Base-by-base conservation (phyloP, 2,888 invertebrate genomes). In the Tortricodes alternella region DNA sequence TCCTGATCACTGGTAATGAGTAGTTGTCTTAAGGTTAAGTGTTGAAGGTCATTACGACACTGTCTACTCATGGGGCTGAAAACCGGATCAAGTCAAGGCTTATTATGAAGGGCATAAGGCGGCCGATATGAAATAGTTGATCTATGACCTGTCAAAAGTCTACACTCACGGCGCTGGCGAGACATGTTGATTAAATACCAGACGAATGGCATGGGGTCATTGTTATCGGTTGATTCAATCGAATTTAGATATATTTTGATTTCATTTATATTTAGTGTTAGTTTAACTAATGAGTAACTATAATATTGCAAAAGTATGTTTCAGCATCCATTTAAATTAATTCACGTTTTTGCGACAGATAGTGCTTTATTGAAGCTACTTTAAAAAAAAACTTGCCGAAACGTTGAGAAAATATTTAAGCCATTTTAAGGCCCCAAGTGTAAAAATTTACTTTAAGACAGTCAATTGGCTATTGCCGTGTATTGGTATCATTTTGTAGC, bases 41-140 rank as follows among this genome's bases (percentile, higher is more conserved):
- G 61, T 52, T 63, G 68, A 76, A 79, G 78, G 79, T 76, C 68
- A 61, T 68, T 68, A 62, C 66, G 68, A 73, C 73, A 71, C 66
- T 75, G 53, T 59, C 58, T 46, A 32, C 51, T 19, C 46, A 61
- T 53, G 53, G 27, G 41, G 57, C 44, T 46, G 15, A 35, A 37
- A 56, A 61, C 65, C 58, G 55, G 59, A 58, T 56, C 59, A 43
- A 48, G 16, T 50, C 11, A 35, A 27, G 13, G 13, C 37, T 21
- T 51, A 39, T 46, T 46, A 35, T 27, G 27, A 35, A 49, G 21
- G 23, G 21, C 50, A 21, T 49, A 37, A 55, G 24, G 48, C 55
- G 24, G 48, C 55, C 24, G 11, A 41, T 29, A 41, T 48, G 39
- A 35, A 29, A n/a, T 21, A 23, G 50, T 23, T 50, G 53, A 46